These are phyloP conservation scores for cat (Felis catus) DNA, from an alignment of 2,113 vertebrate species.

Conservation along the genomic window DNA sequence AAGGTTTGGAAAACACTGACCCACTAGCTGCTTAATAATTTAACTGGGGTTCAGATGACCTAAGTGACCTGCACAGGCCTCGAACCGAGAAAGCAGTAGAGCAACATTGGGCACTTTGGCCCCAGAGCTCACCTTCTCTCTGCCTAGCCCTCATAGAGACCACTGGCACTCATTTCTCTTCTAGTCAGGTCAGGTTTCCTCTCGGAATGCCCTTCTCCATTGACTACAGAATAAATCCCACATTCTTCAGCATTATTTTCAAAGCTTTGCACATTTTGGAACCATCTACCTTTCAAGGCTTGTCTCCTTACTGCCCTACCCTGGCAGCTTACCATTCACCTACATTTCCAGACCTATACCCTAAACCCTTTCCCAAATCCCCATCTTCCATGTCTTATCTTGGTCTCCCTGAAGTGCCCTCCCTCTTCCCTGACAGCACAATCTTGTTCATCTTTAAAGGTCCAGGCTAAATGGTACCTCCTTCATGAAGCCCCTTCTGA, in stretches of 20 bases:
- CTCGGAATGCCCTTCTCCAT: accelerated
- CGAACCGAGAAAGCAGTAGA: not conserved
- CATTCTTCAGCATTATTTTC: not conserved
- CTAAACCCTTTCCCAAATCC: not conserved
- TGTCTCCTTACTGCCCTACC: not conserved
- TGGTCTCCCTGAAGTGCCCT: not conserved
- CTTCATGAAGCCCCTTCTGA: not conserved
- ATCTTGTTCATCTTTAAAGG: not conserved
- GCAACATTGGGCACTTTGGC: not conserved
- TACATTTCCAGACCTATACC: not conserved
- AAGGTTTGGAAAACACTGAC: not conserved
- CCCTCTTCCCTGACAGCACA: not conserved
- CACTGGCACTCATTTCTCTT: not conserved
- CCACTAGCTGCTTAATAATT: not conserved
- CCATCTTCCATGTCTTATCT: not conserved
- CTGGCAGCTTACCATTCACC: not conserved
- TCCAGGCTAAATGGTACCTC: not conserved
- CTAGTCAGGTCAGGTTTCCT: not conserved
- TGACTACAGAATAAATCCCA: not conserved
- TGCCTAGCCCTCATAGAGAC: not conserved
- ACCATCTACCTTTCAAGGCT: not conserved
- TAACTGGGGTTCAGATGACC: not conserved
- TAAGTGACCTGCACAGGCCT: not conserved
- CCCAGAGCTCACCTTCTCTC: not conserved
- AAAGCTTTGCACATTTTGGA: not conserved